Conservation (phyloP, 2,888 invertebrate genomes). For the Pantelozetes paolii region DNA sequence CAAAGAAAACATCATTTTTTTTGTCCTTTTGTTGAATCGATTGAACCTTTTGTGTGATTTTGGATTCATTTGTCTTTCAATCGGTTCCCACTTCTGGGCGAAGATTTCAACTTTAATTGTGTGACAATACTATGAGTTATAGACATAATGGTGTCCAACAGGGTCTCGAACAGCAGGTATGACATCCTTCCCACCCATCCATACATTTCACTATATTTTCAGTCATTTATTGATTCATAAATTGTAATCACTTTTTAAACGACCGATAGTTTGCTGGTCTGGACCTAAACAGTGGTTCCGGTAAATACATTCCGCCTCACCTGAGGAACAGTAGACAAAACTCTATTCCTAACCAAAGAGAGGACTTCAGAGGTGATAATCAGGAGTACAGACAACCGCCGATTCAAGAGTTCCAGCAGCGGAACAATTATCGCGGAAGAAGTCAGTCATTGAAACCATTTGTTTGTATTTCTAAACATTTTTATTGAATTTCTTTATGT, state of each 20-base stretch:
- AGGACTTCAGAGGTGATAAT: not conserved
- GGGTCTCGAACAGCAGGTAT: slow-evolving; percentile 30
- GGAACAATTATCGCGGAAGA: not conserved
- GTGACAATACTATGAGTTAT: slow-evolving; percentile 15
- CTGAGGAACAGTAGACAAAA: slow-evolving; percentile 2
- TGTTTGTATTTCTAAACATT: not conserved
- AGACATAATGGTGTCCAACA: not conserved
- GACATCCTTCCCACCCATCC: not conserved
- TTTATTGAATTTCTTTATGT: not conserved
- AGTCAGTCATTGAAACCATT: not conserved
- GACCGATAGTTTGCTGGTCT: slow-evolving; percentile 26
- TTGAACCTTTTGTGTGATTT: too few relatives aligned
- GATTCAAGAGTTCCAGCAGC: not conserved
- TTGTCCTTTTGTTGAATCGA: too few relatives aligned
- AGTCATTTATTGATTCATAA: not conserved
- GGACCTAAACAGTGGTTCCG: not conserved
- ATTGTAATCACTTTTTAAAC: not conserved
- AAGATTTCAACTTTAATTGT: too few relatives aligned
- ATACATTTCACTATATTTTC: too few relatives aligned
- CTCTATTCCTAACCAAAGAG: not conserved
- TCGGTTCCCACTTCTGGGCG: too few relatives aligned
- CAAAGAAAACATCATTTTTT: too few relatives aligned
- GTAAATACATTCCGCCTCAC: slow-evolving; percentile 24
- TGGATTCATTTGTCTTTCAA: too few relatives aligned
- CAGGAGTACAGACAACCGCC: not conserved